Evolutionary conservation across 2,113 vertebrate genomes (phyloP).

Genomic region (Hyla sarda): DNA sequence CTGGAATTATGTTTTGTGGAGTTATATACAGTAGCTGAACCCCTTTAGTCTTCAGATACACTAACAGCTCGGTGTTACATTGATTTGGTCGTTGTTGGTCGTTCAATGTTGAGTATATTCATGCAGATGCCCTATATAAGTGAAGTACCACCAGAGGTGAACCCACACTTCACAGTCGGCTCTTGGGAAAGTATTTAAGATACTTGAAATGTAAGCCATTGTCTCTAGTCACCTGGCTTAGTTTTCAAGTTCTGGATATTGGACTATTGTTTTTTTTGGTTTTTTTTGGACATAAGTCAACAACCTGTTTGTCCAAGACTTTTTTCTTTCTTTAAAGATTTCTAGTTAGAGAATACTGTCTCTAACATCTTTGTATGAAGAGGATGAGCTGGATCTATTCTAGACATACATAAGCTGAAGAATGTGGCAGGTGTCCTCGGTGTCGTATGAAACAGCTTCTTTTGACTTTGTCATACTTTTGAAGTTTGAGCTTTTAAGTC

Average conservation of each 20-base stretch:
- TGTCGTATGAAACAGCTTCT: slow-evolving; percentile 28
- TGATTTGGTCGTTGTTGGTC: too few relatives aligned
- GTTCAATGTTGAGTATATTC: too few relatives aligned
- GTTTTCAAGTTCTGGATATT: slow-evolving; percentile 9
- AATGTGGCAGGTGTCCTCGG: slow-evolving; percentile 36
- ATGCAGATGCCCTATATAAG: too few relatives aligned
- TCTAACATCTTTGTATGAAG: neutral
- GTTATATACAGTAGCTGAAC: too few relatives aligned
- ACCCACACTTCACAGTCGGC: neutral
- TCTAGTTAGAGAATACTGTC: neutral
- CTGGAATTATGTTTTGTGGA: too few relatives aligned
- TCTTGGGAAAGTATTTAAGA: neutral
- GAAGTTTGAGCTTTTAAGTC: slow-evolving; percentile 50
- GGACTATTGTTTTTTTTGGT: too few relatives aligned
- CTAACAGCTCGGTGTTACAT: too few relatives aligned
- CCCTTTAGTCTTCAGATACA: too few relatives aligned
- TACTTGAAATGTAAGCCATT: neutral
- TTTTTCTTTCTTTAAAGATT: slow-evolving; percentile 8
- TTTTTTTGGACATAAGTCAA: slow-evolving; percentile 5
- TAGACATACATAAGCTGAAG: slow-evolving; percentile 15
- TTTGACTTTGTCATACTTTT: slow-evolving; percentile 31
- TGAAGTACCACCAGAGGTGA: neutral
- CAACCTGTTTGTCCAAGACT: neutral
- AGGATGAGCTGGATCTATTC: neutral
- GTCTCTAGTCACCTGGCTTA: neutral